Conservation (phyloP, 2,888 invertebrate species). For the Sinelater perroti region DNA sequence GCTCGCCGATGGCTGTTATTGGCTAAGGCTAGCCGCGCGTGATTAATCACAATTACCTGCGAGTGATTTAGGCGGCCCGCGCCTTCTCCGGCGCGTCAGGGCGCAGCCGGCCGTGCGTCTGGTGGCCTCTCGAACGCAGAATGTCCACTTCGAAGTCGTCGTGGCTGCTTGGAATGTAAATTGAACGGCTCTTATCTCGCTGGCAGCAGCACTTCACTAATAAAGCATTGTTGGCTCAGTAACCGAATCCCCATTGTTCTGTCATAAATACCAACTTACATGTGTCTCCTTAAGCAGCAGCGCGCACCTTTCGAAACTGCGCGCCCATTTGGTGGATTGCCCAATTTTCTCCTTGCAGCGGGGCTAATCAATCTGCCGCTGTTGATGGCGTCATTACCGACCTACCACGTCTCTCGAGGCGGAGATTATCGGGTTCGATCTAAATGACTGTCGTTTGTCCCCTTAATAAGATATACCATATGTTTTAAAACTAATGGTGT, state of each 20-base stretch:
- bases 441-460: too few relatives aligned
- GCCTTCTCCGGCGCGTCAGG: conserved; percentile 39
- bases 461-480: too few relatives aligned
- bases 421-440: too few relatives aligned
- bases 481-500: too few relatives aligned
- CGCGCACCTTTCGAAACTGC: conserved; percentile 28
- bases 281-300: conserved; percentile 45
- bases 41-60: neutral
- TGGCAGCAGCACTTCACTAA: conserved; percentile 58
- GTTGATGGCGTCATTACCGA: too few relatives aligned
- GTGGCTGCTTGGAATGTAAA: conserved; percentile 59
- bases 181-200: conserved; percentile 59
- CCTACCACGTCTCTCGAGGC: too few relatives aligned
- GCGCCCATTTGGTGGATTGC: conserved; percentile 16
- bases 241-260: conserved; percentile 58
- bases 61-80: too few relatives aligned
- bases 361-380: too few relatives aligned
- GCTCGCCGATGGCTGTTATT: too few relatives aligned
- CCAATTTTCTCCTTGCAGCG: conserved; percentile 9
- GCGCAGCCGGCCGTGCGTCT: conserved; percentile 47
- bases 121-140: conserved; percentile 55
- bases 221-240: conserved; percentile 59
- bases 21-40: neutral
- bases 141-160: conserved; percentile 58
- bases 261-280: conserved; percentile 50